phyloP scores from a whole-genome alignment of 2,113 vertebrate genomes.

The Columba janthina region DNA sequence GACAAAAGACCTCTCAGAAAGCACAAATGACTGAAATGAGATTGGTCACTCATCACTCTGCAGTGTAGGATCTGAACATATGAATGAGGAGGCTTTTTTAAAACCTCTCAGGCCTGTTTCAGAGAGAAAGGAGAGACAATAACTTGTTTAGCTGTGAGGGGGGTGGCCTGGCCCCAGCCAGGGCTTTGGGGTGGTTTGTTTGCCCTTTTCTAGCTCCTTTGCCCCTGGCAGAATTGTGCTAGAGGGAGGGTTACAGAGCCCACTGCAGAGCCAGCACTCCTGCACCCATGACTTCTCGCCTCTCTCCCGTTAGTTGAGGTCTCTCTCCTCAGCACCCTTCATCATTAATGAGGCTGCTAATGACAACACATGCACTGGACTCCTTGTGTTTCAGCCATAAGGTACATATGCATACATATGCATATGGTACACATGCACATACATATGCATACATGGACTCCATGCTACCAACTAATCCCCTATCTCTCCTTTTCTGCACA shows the following conservation, averaged over 20 bases:
- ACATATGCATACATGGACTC: neutral
- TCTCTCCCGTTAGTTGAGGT: neutral
- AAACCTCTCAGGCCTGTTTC: neutral
- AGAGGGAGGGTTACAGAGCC: neutral
- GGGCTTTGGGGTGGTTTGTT: neutral
- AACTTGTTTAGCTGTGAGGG: neutral
- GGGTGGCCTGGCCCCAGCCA: rapidly evolving
- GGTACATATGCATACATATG: rapidly evolving
- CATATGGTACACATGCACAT: rapidly evolving
- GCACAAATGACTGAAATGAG: neutral
- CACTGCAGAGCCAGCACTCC: neutral
- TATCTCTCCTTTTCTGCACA: neutral
- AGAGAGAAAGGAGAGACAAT: neutral
- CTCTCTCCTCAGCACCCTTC: neutral
- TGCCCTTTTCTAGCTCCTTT: neutral
- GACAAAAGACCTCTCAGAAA: neutral
- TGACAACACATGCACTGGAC: too few species aligned
- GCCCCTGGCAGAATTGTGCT: neutral
- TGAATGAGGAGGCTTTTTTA: neutral
- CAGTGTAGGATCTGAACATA: neutral
- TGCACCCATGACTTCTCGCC: neutral
- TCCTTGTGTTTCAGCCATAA: neutral
- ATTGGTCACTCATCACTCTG: neutral
- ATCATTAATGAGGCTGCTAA: neutral
- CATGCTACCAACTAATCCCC: rapidly evolving